Evolutionary conservation across 1,140 invertebrate species (phyloP).

Genomic region (Ceratina japonica): DNA sequence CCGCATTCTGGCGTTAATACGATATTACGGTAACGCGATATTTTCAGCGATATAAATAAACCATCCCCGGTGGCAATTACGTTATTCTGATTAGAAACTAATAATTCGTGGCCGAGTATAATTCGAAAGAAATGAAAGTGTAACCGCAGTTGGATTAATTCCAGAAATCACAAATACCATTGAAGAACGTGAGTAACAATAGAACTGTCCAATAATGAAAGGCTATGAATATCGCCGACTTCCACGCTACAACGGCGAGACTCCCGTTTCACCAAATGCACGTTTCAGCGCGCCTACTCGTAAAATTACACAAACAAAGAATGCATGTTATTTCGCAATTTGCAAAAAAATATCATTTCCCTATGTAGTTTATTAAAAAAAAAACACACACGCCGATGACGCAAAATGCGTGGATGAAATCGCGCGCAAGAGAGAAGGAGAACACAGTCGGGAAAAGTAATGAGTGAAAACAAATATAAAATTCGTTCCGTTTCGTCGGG

Average conservation of each 20-base stretch:
- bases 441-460: not conserved
- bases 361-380: not conserved
- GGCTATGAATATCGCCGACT: constrained; percentile 45
- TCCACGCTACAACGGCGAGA: constrained; percentile 21
- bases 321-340: no score
- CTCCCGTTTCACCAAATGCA: constrained; percentile 28
- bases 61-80: not conserved
- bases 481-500: not conserved
- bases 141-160: constrained; percentile 50
- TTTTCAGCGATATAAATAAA: not conserved
- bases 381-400: no score
- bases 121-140: constrained; percentile 25
- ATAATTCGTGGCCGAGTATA: not conserved
- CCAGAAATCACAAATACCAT: constrained; percentile 43
- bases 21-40: no score
- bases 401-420: not conserved
- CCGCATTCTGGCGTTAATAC: not conserved
- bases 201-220: constrained; percentile 46
- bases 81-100: constrained; percentile 2
- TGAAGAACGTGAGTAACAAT: constrained; percentile 47
- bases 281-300: not conserved
- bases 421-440: no score
- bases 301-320: not conserved
- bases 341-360: not conserved
- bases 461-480: not conserved